Evolutionary conservation across 2,888 invertebrate species (phyloP).

Genomic region (Argynnis bischoffii): DNA sequence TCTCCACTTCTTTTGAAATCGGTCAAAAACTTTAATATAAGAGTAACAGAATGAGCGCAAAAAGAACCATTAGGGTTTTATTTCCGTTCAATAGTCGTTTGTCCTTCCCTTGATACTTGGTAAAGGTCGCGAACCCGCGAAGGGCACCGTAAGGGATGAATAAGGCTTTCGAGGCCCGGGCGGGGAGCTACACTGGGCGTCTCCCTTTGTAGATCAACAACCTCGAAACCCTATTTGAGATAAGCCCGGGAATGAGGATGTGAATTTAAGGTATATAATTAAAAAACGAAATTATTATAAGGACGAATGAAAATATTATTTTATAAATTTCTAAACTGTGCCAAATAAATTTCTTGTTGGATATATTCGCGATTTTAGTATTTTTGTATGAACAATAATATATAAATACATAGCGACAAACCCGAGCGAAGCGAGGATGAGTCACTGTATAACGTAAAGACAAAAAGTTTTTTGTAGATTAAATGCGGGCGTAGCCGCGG

Average conservation of each 20-base stretch:
- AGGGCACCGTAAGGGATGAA: slow-evolving; percentile 67
- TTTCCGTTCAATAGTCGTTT: slow-evolving; percentile 57
- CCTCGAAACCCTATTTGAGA: slow-evolving; percentile 73
- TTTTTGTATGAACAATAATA: too few relatives aligned
- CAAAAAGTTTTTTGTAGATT: neutral
- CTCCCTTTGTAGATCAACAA: slow-evolving; percentile 72
- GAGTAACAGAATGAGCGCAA: slow-evolving; percentile 31
- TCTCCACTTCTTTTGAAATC: neutral
- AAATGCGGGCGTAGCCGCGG: too few relatives aligned
- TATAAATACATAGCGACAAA: too few relatives aligned
- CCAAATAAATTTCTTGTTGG: neutral
- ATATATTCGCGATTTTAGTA: too few relatives aligned
- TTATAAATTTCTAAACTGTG: neutral
- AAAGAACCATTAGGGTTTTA: slow-evolving; percentile 39
- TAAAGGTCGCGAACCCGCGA: slow-evolving; percentile 70
- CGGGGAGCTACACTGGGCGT: slow-evolving; percentile 40
- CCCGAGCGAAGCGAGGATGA: too few relatives aligned
- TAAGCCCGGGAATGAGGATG: slow-evolving; percentile 59
- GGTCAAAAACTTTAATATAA: neutral
- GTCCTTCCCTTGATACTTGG: slow-evolving; percentile 60
- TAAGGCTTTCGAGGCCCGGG: slow-evolving; percentile 60
- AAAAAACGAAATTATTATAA: slow-evolving; percentile 41
- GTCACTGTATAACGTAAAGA: too few relatives aligned
- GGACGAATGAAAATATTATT: slow-evolving; percentile 8
- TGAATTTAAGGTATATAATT: slow-evolving; percentile 55